These are phyloP conservation scores for Brachionichthys hirsutus DNA, from an alignment of 2,113 vertebrate genomes.

Conservation along the genomic window DNA sequence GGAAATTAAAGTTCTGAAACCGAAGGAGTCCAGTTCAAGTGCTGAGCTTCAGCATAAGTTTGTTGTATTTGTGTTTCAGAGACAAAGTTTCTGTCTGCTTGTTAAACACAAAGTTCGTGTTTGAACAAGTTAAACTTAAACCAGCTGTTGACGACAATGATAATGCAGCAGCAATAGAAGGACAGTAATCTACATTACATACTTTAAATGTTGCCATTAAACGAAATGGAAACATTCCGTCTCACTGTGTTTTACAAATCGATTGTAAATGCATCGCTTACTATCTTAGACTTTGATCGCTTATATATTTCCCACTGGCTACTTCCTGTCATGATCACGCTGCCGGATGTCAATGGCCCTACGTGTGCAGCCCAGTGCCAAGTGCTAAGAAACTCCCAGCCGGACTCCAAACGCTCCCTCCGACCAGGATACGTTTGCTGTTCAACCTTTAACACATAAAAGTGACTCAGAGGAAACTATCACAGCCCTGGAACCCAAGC, in stretches of 20 bases:
- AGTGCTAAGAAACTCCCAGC: not conserved
- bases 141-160: no score
- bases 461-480: conserved; percentile 31
- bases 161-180: no score
- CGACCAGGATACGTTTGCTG: conserved; percentile 3
- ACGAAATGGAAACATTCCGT: no score
- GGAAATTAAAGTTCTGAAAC: conserved; percentile 2
- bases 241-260: no score
- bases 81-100: no score
- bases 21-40: no score
- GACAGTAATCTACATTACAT: no score
- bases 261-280: not conserved
- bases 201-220: no score
- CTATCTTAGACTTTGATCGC: conserved; percentile 5
- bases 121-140: no score
- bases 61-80: no score
- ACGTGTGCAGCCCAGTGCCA: not conserved
- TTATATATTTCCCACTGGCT: conserved; percentile 10
- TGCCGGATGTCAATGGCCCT: not conserved
- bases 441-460: conserved; percentile 43
- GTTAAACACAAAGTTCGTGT: no score
- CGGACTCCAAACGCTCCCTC: conserved; percentile 1
- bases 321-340: conserved; percentile 31
- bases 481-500: conserved; percentile 41
- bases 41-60: no score